Evolutionary conservation across 1,140 invertebrate genomes (phyloP), one percentile per base, ranked within the genome.

Genomic region (Drosophila sechellia): DNA sequence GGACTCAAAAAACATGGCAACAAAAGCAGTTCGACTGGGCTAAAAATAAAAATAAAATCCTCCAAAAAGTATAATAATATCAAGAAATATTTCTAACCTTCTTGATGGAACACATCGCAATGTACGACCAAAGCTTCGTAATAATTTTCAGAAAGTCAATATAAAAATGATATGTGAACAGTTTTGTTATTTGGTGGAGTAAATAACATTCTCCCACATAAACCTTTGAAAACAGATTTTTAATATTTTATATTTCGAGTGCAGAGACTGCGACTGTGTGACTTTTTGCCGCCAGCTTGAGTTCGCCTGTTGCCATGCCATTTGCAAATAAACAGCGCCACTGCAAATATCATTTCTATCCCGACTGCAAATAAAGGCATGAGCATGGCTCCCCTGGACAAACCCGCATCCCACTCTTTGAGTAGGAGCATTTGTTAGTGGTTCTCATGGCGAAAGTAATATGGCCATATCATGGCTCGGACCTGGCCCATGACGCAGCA

Each of bases 371-470:
- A 81, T 78, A 86, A 86, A 81, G 61, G 65, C 59, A 86, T 76
- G 71, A 87, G 80, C 80, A 61, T 45, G 45, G 54, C 58, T 59
- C 53, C 53, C 17, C 35, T 27, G 53, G 37, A 57, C 70, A 48
- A 8, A 50, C 25, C 20, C 40, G 17, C 43, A 46, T 46, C 43
- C 37, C 37, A 39, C 37, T n/a, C n/a, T n/a, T n/a, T n/a, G n/a
- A n/a, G n/a, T n/a, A n/a, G n/a, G n/a, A n/a, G n/a, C n/a, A n/a
- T n/a, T n/a, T 25, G 35, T 48, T 58, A 77, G 79, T 73, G 75
- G 83, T 69, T 71, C 83, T 72, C 83, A 53, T 84, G 83, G 68
- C 84, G 79, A 72, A 77, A 83, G 89, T 87, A 89, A 87, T 77
- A 76, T 66, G 75, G 53, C 66, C 69, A 74, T 69, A 79, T 86